These are phyloP conservation scores for Drosophila koepferae DNA, from an alignment of 2,888 invertebrate genomes.

Conservation along the genomic window DNA sequence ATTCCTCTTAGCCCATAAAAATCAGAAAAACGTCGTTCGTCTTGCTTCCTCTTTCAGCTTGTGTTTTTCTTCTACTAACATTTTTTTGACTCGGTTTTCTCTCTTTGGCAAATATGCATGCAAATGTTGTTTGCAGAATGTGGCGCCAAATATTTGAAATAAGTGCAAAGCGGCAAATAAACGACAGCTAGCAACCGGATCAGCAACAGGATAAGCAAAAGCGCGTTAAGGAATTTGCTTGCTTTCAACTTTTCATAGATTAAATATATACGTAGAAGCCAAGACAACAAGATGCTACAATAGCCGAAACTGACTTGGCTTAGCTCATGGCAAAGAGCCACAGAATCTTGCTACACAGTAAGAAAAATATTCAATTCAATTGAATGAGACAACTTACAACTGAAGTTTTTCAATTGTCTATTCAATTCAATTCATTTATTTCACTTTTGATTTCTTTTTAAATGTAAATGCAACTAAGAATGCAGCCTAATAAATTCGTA, in stretches of 20 bases:
- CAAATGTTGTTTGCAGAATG: constrained; percentile 70
- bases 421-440: not conserved
- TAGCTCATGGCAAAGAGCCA: not conserved
- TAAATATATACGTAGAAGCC: constrained; percentile 6
- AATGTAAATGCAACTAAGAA: too few species aligned
- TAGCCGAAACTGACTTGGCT: not conserved
- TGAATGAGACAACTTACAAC: not conserved
- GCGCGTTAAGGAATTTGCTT: constrained; percentile 44
- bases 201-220: constrained; percentile 60
- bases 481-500: too few species aligned
- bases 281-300: constrained; percentile 6
- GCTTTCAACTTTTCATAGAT: constrained; percentile 26
- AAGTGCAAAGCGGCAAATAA: constrained; percentile 73
- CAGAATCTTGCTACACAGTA: not conserved
- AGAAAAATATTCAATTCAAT: not conserved
- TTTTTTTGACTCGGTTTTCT: constrained; percentile 21
- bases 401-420: not conserved
- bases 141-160: constrained; percentile 73
- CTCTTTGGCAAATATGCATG: constrained; percentile 58
- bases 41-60: constrained; percentile 27
- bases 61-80: constrained; percentile 16
- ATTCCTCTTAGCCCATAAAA: constrained; percentile 57
- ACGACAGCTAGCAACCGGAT: constrained; percentile 52
- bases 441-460: too few species aligned
- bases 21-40: constrained; percentile 53